Evolutionary conservation across 1,140 invertebrate species (phyloP), one percentile per base, ranked within the genome.

Genomic region (Drosophila mojavensis): DNA sequence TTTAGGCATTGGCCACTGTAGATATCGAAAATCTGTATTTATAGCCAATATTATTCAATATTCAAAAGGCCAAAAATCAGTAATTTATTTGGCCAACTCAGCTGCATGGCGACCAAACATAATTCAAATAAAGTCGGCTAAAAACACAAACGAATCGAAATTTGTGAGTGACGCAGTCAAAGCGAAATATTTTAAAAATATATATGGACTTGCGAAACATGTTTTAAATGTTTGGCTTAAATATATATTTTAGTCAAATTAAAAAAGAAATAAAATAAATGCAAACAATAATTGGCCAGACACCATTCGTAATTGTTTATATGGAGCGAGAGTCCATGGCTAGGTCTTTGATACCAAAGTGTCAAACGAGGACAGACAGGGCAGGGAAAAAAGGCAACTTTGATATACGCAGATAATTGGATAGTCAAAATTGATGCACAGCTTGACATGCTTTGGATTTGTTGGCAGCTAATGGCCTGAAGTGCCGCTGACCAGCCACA

Each of bases 381-480:
- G 20, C 20, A 20, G 20, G 20, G 20, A 45, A 33, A 33, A 15
- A 24, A 17, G 56, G 7, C 28, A 28, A 64, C 17, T 41, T 20
- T 11, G 47, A 48, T 28, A 39, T 47, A 68, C 15, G 50, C 66
- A 69, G 58, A 59, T 75, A 75, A 75, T 75, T 75, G 72, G 59
- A 55, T 59, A 75, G 67, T 75, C 72, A 70, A 70, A 60, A 75
- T 75, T 70, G 59, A 75, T 70, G 66, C 66, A 70, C 53, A 75
- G 72, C 43, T 70, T 60, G 72, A 75, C 66, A 70, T 64, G 54
- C 24, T 70, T 64, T 59, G 41, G 50, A 73, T 68, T 55, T 61
- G 70, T 43, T 73, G 56, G 30, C 70, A 54, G 54, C 64, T 75
- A 74, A 74, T 74, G 65, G 53, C 71, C 33, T 33, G 41, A 61